phyloP scores from a whole-genome alignment of 2,888 invertebrate genomes.

The Perizoma flavofasciatum region DNA sequence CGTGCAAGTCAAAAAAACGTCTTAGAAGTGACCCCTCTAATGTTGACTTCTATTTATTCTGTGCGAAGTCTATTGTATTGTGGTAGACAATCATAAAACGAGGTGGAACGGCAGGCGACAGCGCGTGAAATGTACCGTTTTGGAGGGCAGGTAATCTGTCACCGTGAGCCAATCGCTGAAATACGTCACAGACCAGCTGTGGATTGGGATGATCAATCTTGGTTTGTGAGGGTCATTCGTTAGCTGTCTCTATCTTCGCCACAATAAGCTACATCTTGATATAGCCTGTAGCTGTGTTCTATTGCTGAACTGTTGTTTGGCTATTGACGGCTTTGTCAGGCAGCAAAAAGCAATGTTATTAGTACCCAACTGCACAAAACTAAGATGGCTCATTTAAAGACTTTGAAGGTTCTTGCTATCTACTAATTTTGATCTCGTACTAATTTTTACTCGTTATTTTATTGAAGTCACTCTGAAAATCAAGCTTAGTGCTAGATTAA shows the following conservation, averaged over 20 bases:
- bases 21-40: too few relatives aligned
- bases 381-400: too few relatives aligned
- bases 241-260: not conserved
- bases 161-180: constrained; percentile 22
- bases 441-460: not conserved
- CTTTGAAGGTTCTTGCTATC: too few relatives aligned
- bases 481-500: constrained; percentile 2
- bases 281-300: not conserved
- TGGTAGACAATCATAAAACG: constrained; percentile 47
- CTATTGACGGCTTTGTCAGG: not conserved
- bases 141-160: constrained; percentile 37
- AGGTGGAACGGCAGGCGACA: constrained; percentile 50
- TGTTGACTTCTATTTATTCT: constrained; percentile 11
- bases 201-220: constrained; percentile 11
- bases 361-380: too few relatives aligned
- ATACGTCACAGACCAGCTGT: constrained; percentile 2
- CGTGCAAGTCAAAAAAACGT: too few relatives aligned
- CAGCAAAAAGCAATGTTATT: not conserved
- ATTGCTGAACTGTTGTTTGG: not conserved
- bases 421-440: too few relatives aligned
- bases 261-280: not conserved
- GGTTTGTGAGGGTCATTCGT: constrained; percentile 4
- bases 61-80: constrained; percentile 32
- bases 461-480: not conserved
- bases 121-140: constrained; percentile 53